A percentile compares a stretch with the other conserved stretches of the same genome.
These are phyloP conservation scores for Prinia subflava DNA, from an alignment of 2,113 vertebrate species.

Conservation along the genomic window DNA sequence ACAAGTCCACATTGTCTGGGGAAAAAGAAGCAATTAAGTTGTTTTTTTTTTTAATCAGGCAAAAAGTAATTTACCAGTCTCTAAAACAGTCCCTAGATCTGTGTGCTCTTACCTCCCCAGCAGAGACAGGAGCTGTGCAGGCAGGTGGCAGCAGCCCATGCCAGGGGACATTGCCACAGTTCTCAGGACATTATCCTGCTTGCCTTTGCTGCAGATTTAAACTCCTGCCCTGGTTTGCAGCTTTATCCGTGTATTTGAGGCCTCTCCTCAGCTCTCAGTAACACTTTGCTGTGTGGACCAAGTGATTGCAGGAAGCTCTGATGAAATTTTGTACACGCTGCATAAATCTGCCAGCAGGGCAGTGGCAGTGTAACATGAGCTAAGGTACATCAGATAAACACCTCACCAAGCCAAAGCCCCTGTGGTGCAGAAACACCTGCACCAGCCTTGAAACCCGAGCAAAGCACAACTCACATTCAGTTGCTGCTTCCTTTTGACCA, in stretches of 20 bases:
- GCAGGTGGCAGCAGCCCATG: background rate
- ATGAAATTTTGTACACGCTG: background rate
- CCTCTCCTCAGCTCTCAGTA: background rate
- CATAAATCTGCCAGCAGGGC: background rate
- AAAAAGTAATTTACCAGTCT: background rate
- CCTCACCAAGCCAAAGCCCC: background rate
- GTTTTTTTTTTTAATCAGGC: background rate
- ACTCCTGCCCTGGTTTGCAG: background rate
- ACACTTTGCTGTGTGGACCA: background rate
- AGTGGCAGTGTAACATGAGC: accelerated
- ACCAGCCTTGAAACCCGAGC: background rate
- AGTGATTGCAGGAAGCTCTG: background rate
- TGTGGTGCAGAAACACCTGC: background rate
- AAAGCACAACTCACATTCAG: background rate
- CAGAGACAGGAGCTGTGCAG: background rate
- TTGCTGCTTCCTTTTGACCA: background rate
- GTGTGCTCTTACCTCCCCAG: background rate
- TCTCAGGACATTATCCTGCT: background rate
- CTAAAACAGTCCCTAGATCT: background rate
- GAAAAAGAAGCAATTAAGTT: background rate
- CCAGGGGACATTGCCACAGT: accelerated
- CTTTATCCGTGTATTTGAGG: background rate
- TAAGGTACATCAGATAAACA: background rate
- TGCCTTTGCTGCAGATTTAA: background rate
- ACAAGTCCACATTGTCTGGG: background rate